These are phyloP conservation scores for Spodoptera littoralis DNA, from an alignment of 2,888 invertebrate species.

Conservation along the genomic window DNA sequence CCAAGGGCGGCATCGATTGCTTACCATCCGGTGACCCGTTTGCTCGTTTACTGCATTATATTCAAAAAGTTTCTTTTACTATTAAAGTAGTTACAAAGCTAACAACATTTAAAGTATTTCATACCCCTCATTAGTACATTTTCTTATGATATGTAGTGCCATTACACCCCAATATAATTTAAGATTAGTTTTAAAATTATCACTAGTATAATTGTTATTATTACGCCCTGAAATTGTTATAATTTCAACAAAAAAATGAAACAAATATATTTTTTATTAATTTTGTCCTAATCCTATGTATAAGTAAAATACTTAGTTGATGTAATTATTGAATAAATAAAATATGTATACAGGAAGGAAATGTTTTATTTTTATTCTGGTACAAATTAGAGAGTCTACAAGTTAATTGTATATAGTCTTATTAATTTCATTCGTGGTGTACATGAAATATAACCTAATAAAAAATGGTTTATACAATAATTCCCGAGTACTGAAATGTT, in stretches of 20 bases:
- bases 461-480: too few species aligned
- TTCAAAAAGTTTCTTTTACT: too few species aligned
- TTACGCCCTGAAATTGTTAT: conserved; percentile 24
- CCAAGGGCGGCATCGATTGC: too few species aligned
- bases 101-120: too few species aligned
- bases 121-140: too few species aligned
- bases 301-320: conserved; percentile 55
- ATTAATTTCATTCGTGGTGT: conserved; percentile 6
- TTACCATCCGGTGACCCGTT: too few species aligned
- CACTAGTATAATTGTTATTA: background rate
- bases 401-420: conserved; percentile 33
- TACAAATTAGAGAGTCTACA: conserved; percentile 47
- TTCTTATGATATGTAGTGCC: conserved; percentile 29
- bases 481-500: too few species aligned
- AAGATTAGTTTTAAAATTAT: conserved; percentile 6
- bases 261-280: conserved; percentile 14
- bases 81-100: too few species aligned
- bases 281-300: conserved; percentile 44
- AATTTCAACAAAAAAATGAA: conserved; percentile 16
- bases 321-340: conserved; percentile 55
- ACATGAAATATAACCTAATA: too few species aligned
- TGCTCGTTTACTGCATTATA: too few species aligned
- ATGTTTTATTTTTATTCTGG: conserved; percentile 30
- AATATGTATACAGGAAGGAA: conserved; percentile 54
- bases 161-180: conserved; percentile 5